Conservation (phyloP, 2,888 invertebrate genomes). For the Opisthograptis luteolata region DNA sequence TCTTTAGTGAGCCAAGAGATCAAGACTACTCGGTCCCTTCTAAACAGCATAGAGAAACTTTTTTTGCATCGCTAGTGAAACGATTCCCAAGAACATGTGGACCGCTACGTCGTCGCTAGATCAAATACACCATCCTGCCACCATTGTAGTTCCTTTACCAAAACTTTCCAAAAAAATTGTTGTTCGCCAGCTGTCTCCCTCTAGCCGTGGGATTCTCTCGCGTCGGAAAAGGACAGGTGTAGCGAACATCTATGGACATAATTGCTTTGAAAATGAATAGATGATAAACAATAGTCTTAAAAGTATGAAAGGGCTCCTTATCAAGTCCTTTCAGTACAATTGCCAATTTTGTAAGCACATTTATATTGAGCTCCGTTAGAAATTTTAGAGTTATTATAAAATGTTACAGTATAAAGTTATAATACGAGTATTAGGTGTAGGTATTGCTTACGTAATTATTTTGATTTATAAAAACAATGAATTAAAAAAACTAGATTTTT, state of each 20-base stretch:
- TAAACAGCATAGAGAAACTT: constrained; percentile 57
- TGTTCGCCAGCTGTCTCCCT: constrained; percentile 59
- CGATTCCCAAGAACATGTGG: constrained; percentile 82
- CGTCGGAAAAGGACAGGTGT: constrained; percentile 52
- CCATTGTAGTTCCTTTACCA: constrained; percentile 80
- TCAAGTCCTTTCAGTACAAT: constrained; percentile 47
- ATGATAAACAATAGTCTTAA: constrained; percentile 65
- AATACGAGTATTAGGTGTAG: too few species aligned
- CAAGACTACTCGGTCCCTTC: constrained; percentile 51
- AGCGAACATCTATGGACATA: constrained; percentile 61
- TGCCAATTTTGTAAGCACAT: constrained; percentile 37
- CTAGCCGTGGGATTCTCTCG: constrained; percentile 41
- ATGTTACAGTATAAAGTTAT: too few species aligned
- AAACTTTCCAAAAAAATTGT: constrained; percentile 68
- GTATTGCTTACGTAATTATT: too few species aligned
- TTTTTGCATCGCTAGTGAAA: constrained; percentile 80
- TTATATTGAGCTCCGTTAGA: too few species aligned
- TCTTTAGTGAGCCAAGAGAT: constrained; percentile 30
- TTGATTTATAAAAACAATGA: too few species aligned
- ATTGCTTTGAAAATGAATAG: constrained; percentile 76
- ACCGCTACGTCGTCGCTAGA: constrained; percentile 79
- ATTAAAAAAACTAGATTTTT: too few species aligned
- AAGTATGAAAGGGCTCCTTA: constrained; percentile 55
- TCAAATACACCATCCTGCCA: constrained; percentile 82
- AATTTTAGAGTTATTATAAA: too few species aligned